Evolutionary conservation across 2,888 invertebrate genomes (phyloP).

Genomic region (Nymphalis urticae): DNA sequence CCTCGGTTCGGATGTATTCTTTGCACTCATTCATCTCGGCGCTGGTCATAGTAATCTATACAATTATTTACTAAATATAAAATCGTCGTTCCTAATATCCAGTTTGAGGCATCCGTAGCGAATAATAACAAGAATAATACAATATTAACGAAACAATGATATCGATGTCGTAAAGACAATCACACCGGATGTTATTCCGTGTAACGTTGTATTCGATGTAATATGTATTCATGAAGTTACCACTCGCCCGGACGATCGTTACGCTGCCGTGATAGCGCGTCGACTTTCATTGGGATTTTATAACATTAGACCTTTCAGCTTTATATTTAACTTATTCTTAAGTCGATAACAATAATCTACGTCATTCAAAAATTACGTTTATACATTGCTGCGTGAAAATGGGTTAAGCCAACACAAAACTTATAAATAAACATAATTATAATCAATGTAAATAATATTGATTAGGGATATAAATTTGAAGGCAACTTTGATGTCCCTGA

Average conservation of each 20-base stretch:
- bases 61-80: not conserved
- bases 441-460: too few relatives aligned
- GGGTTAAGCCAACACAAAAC: too few relatives aligned
- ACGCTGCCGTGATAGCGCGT: not conserved
- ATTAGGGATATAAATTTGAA: too few relatives aligned
- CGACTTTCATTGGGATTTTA: constrained; percentile 5
- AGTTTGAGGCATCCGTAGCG: not conserved
- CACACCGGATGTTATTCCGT: constrained; percentile 17
- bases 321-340: not conserved
- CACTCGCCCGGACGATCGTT: not conserved
- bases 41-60: too few relatives aligned
- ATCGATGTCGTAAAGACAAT: constrained; percentile 45
- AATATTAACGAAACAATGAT: constrained; percentile 33
- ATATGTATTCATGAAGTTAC: constrained; percentile 11
- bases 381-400: too few relatives aligned
- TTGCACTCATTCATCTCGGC: too few relatives aligned
- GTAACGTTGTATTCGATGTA: not conserved
- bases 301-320: not conserved
- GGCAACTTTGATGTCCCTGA: too few relatives aligned
- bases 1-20: too few relatives aligned
- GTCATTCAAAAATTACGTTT: too few relatives aligned
- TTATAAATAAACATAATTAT: too few relatives aligned
- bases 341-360: not conserved
- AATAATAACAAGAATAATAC: constrained; percentile 13
- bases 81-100: not conserved